Evolutionary conservation across 1,140 invertebrate genomes (phyloP).

Genomic region (Heliothis subflexa): DNA sequence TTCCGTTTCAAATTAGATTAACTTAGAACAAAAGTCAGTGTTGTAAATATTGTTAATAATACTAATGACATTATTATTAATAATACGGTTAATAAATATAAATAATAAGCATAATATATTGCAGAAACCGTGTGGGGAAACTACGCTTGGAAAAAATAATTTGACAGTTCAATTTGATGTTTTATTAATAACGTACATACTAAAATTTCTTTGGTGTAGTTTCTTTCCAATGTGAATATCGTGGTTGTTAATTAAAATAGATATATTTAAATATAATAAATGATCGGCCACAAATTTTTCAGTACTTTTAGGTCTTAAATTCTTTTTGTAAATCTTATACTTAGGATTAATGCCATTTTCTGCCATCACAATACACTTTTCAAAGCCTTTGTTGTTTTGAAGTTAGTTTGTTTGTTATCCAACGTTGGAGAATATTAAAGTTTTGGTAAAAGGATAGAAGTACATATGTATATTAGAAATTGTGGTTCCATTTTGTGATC

Average conservation of each 20-base stretch:
- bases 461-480: neutral
- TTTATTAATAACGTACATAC: slow-evolving; percentile 65
- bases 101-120: slow-evolving; percentile 61
- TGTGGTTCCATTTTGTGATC: neutral
- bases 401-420: slow-evolving; percentile 10
- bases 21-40: slow-evolving; percentile 55
- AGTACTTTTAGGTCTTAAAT: slow-evolving; percentile 46
- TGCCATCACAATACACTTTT: slow-evolving; percentile 32
- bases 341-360: slow-evolving; percentile 38
- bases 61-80: slow-evolving; percentile 56
- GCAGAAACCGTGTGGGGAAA: slow-evolving; percentile 83
- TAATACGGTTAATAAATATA: slow-evolving; percentile 35
- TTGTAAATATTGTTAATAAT: slow-evolving; percentile 73
- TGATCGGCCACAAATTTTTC: slow-evolving; percentile 48
- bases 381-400: neutral
- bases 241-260: slow-evolving; percentile 59
- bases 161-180: slow-evolving; percentile 80
- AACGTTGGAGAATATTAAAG: slow-evolving; percentile 6
- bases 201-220: slow-evolving; percentile 78
- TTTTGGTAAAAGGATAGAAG: neutral
- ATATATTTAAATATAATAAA: slow-evolving; percentile 48
- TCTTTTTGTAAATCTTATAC: slow-evolving; percentile 40
- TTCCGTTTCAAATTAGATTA: slow-evolving; percentile 39
- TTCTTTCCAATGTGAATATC: slow-evolving; percentile 70
- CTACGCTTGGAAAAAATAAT: slow-evolving; percentile 83